Base-by-base conservation (phyloP, 2,113 vertebrate species). In the Chrysemys picta region DNA sequence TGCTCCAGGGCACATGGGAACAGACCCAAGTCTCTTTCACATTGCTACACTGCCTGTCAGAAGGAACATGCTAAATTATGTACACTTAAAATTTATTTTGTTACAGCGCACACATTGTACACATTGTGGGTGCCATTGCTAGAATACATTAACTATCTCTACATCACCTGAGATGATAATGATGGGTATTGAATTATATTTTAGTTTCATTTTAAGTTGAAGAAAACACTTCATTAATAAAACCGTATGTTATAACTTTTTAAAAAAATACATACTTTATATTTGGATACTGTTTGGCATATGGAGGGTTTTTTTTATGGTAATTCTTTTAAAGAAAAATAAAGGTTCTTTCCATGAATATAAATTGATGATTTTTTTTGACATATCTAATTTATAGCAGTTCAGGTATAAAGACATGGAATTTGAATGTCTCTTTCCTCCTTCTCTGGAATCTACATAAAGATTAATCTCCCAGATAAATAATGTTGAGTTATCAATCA, bases 401-500 rank as follows among this genome's bases (percentile, higher is more conserved):
- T 95, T 84, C 75, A 91, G 5, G 11, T 91, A 93, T 91, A 96
- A 97, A 97, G 91, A 83, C 69, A 50, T 50, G 11, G 93, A 97
- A 97, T 97, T 88, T 96, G 78, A 97, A 96, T 95, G 53, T 93
- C 45, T 96, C 17, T 97, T 91, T 96, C 84, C 96, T 88, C 72
- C 47, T 89, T 22, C 25, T 84, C 91, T 88, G 82, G 80, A 96
- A 97, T 97, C 91, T 97, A 95, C 87, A 91, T 88, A 94, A 91
- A 98, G 90, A 98, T 98, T 96, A 97, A 97, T 97, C 84, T 97
- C 9, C 0, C 84, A 83, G 38, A 53, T 96, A 93, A 95, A 85
- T 92, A 96, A 96, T 89, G 80, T 25, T 87, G 86, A 94, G 80
- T 94, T 97, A 96, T 98, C 93, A 97, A 92, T 97, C 97, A 97